Percentiles rank a stretch among this genome's conserved stretches.
phyloP scores from a whole-genome alignment of 2,113 vertebrate genomes.

The Tretioscincus oriximinensis region DNA sequence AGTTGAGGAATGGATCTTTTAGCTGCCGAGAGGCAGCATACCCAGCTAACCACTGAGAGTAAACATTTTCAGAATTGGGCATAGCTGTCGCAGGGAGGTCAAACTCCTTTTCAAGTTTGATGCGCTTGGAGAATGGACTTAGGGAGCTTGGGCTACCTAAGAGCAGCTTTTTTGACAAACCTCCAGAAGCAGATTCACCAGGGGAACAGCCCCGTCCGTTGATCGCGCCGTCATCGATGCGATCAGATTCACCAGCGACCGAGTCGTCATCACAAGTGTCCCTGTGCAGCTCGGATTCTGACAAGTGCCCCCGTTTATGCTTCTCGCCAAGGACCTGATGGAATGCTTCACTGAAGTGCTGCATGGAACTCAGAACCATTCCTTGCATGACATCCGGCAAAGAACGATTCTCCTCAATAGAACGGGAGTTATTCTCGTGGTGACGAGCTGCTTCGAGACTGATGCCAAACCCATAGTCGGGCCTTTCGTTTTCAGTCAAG shows the following conservation, averaged over 20 bases:
- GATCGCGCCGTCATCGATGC: slow-evolving; percentile 88
- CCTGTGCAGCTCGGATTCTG: slow-evolving; percentile 90
- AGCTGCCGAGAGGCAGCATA: slow-evolving; percentile 97
- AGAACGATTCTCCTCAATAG: slow-evolving; percentile 82
- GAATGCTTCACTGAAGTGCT: slow-evolving; percentile 98
- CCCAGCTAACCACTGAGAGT: slow-evolving; percentile 98
- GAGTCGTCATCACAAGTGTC: slow-evolving; percentile 93
- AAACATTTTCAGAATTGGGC: slow-evolving; percentile 98
- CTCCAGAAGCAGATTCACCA: slow-evolving; percentile 91
- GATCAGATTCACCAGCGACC: slow-evolving; percentile 89
- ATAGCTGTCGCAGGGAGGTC: slow-evolving; percentile 94
- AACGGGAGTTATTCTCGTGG: slow-evolving; percentile 87
- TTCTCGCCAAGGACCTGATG: slow-evolving; percentile 85
- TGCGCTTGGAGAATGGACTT: slow-evolving; percentile 98
- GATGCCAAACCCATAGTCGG: slow-evolving; percentile 92
- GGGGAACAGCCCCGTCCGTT: slow-evolving; percentile 96
- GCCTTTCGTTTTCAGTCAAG: slow-evolving; percentile 82
- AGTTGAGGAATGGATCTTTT: slow-evolving; percentile 98
- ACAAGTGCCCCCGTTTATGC: slow-evolving; percentile 92
- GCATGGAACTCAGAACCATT: slow-evolving; percentile 97
- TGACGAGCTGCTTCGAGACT: slow-evolving; percentile 90
- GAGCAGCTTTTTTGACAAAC: slow-evolving; percentile 97
- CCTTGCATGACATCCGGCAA: slow-evolving; percentile 96
- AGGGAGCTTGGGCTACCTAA: slow-evolving; percentile 96
- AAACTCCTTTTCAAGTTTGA: slow-evolving; percentile 99